phyloP scores from a whole-genome alignment of 2,113 vertebrate genomes.

The Furnarius figulus region DNA sequence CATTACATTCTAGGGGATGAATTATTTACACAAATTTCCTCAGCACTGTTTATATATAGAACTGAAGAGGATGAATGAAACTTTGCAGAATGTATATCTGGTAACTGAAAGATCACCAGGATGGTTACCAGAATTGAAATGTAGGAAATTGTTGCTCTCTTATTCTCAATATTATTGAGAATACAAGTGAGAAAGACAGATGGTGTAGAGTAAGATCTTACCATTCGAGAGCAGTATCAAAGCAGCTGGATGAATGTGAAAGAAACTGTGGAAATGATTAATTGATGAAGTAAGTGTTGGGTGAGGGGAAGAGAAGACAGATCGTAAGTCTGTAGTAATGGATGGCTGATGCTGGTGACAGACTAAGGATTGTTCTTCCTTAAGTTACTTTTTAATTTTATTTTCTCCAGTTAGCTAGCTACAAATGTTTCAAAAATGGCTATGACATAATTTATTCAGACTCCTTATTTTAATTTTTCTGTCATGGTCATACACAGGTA shows the following conservation, averaged over 20 bases:
- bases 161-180: not conserved
- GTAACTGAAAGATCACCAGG: not conserved
- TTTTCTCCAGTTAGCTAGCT: not conserved
- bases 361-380: not conserved
- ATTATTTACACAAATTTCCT: not conserved
- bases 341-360: not conserved
- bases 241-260: not conserved
- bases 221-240: not conserved
- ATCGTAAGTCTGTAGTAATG: not conserved
- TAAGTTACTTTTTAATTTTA: not conserved
- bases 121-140: not conserved
- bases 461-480: not conserved
- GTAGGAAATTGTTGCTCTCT: not conserved
- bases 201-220: not conserved
- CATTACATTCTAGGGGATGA: not conserved
- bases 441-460: not conserved
- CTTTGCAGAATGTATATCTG: not conserved
- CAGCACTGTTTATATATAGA: not conserved
- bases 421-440: not conserved
- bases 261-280: not conserved
- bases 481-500: accelerated
- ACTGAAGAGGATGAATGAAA: not conserved
- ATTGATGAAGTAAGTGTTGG: not conserved
- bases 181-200: not conserved
- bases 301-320: not conserved